Evolutionary conservation across 1,140 invertebrate species (phyloP).

Genomic region (Brachystomella parvula): DNA sequence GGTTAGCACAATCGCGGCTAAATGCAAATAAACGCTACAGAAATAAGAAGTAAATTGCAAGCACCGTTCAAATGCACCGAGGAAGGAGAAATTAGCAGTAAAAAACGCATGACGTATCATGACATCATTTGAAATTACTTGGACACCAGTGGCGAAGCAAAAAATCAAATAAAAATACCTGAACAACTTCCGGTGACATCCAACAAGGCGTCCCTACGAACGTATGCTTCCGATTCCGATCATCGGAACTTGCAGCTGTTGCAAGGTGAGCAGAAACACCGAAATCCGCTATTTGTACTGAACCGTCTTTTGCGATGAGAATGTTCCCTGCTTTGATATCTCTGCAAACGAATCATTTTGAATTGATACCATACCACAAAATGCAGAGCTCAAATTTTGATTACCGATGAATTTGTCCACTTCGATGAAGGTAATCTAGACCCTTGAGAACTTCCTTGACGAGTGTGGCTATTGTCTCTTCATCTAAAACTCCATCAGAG

Average conservation of each 20-base stretch:
- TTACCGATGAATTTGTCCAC: slow-evolving; percentile 91
- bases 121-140: too few relatives aligned
- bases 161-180: slow-evolving; percentile 48
- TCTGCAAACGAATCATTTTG: slow-evolving; percentile 19
- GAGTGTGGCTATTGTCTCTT: slow-evolving; percentile 95
- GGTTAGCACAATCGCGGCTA: too few relatives aligned
- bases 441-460: slow-evolving; percentile 97
- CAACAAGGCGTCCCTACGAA: slow-evolving; percentile 47
- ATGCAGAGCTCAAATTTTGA: slow-evolving; percentile 2
- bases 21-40: not conserved
- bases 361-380: not conserved
- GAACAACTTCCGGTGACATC: slow-evolving; percentile 93
- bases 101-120: not conserved
- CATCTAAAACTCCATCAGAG: slow-evolving; percentile 94
- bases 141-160: not conserved
- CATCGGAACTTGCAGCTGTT: slow-evolving; percentile 69
- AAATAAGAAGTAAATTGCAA: not conserved
- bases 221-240: slow-evolving; percentile 80
- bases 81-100: not conserved
- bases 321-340: slow-evolving; percentile 99
- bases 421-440: slow-evolving; percentile 96
- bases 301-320: slow-evolving; percentile 78
- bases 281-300: slow-evolving; percentile 84
- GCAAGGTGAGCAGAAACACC: slow-evolving; percentile 82
- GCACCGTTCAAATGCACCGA: not conserved